These are phyloP conservation scores for Apamea crenata DNA, from an alignment of 2,888 invertebrate genomes.

Conservation along the genomic window DNA sequence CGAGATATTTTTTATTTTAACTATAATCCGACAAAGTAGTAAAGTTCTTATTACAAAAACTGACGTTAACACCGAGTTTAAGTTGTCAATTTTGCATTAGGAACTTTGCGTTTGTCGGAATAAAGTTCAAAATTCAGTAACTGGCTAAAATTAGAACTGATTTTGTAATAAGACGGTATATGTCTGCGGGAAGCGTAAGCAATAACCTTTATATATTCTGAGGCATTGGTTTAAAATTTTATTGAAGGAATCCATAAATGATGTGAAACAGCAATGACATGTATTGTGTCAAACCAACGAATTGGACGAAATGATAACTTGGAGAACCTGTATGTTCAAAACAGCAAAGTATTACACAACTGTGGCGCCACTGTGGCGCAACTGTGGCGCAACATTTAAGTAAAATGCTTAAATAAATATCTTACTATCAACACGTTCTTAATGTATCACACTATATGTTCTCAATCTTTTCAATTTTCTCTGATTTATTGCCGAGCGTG, in stretches of 20 bases:
- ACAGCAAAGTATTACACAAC: background rate
- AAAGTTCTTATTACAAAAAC: too few species aligned
- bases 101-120: too few species aligned
- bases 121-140: background rate
- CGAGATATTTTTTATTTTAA: too few species aligned
- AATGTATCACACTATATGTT: slow-evolving; percentile 24
- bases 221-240: background rate
- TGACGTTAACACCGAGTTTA: too few species aligned
- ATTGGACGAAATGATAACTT: background rate
- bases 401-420: slow-evolving; percentile 62
- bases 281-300: background rate
- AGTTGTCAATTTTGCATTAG: too few species aligned
- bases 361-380: background rate
- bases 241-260: background rate
- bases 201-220: background rate
- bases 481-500: slow-evolving; percentile 75
- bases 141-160: background rate
- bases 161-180: background rate
- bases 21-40: too few species aligned
- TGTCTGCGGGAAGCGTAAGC: background rate
- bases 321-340: background rate
- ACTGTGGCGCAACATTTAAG: slow-evolving; percentile 11
- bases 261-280: background rate
- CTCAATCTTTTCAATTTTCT: slow-evolving; percentile 46
- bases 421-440: slow-evolving; percentile 51